These are phyloP conservation scores for Columba janthina DNA, from an alignment of 2,113 vertebrate genomes.

Conservation along the genomic window DNA sequence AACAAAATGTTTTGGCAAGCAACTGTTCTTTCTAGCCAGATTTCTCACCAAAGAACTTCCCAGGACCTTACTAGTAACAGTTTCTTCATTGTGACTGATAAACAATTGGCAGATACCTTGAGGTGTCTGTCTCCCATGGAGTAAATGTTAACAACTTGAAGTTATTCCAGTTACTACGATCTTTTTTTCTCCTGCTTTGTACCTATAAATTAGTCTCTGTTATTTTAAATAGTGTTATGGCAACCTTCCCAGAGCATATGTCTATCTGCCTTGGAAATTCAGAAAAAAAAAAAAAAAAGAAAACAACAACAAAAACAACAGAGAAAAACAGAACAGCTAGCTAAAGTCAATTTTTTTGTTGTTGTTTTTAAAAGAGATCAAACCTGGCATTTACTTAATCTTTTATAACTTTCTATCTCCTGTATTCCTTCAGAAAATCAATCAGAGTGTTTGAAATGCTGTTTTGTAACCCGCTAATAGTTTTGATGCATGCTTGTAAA, in stretches of 20 bases:
- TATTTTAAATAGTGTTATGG: background rate
- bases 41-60: background rate
- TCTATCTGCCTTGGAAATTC: background rate
- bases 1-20: background rate
- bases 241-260: background rate
- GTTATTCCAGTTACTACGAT: background rate
- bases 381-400: background rate
- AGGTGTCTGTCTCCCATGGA: background rate
- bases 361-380: accelerated
- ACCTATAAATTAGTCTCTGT: background rate
- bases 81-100: background rate
- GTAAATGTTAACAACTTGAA: background rate
- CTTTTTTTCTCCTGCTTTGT: background rate
- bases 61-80: background rate
- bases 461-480: background rate
- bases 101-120: background rate
- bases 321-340: background rate
- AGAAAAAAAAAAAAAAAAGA: background rate
- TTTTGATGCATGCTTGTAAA: background rate
- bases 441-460: background rate
- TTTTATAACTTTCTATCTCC: background rate
- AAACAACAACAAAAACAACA: too few relatives aligned
- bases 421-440: background rate
- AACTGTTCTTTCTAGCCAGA: background rate
- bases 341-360: background rate